Base-by-base conservation (phyloP, 2,888 invertebrate species). In the Pseudanteris insignis region DNA sequence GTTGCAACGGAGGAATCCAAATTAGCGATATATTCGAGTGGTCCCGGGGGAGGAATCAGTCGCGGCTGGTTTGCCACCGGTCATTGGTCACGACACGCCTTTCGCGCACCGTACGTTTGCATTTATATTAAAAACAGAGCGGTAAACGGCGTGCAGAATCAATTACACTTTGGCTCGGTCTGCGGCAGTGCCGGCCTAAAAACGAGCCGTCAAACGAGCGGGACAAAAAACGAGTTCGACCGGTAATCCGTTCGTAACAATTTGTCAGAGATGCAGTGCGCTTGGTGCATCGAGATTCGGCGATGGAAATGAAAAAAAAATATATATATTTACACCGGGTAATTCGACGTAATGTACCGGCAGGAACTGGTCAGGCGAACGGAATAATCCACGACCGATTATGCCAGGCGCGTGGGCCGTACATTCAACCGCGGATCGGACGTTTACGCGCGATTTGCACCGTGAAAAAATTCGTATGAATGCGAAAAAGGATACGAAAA, bases 321-420 rank as follows among this genome's bases (percentile, higher is more conserved):
- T n/a, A n/a, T n/a, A n/a, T n/a, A n/a, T n/a, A n/a, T n/a, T n/a
- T n/a, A n/a, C n/a, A n/a, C n/a, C n/a, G n/a, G n/a, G n/a, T n/a
- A 18, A 18, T 6, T 6, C 18, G 15, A 29, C 29, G n/a, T 38
- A 30, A 21, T 32, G 12, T 12, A 14, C 15, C 50, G 46, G 43
- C 48, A 53, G 48, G 43, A 46, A 34, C 53, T 33, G 58, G 18
- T 62, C 60, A 51, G 59, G 53, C 55, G 62, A 40, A 43, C 55
- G 59, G 64, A 69, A 68, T 58, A 67, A 68, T 70, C 68, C 69
- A 70, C 68, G 67, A 66, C 53, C 67, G 68, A 69, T 70, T 69
- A 69, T 66, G 65, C 67, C 36, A 38, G 57, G 21, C 55, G 41
- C 26, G 7, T 3, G 12, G 11, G 26, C 18, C 24, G 34, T 21